Evolutionary conservation across 2,113 vertebrate genomes (phyloP).

Genomic region (Cyphomyrus discorhynchus): DNA sequence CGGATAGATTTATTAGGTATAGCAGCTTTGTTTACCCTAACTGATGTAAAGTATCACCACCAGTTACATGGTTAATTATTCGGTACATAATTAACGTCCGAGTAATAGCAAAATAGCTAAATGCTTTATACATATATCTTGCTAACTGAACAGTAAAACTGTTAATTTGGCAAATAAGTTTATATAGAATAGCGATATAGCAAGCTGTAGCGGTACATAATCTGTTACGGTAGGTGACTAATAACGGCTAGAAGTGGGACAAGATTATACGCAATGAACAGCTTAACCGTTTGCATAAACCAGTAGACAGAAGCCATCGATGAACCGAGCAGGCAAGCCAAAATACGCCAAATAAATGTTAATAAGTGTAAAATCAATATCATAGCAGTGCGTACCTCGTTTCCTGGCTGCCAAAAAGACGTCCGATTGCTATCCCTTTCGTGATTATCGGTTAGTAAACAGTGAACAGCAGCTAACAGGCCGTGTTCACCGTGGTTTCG

Average conservation of each 20-base stretch:
- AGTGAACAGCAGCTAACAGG: not conserved
- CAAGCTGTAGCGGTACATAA: not conserved
- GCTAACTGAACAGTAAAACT: not conserved
- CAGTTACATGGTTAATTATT: not conserved
- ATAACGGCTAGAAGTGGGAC: not conserved
- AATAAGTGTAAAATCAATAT: not conserved
- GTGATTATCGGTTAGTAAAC: not conserved
- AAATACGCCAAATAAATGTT: not conserved
- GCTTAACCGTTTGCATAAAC: not conserved
- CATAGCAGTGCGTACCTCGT: not conserved
- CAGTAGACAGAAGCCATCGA: not conserved
- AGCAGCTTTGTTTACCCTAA: not conserved
- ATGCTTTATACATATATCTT: not conserved
- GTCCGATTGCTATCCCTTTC: not conserved
- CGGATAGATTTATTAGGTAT: not conserved
- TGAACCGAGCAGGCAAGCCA: not conserved
- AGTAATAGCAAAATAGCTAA: not conserved
- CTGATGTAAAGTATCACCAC: not conserved
- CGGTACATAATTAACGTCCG: not conserved
- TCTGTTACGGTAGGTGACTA: not conserved
- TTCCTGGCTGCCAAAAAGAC: not conserved
- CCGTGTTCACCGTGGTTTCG: not conserved
- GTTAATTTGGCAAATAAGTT: not conserved
- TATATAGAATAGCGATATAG: not conserved
- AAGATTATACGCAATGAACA: not conserved